A percentile compares a stretch with the other conserved stretches of the same genome.
Evolutionary conservation across 1,140 invertebrate species (phyloP).

Genomic region (Ceratina japonica): DNA sequence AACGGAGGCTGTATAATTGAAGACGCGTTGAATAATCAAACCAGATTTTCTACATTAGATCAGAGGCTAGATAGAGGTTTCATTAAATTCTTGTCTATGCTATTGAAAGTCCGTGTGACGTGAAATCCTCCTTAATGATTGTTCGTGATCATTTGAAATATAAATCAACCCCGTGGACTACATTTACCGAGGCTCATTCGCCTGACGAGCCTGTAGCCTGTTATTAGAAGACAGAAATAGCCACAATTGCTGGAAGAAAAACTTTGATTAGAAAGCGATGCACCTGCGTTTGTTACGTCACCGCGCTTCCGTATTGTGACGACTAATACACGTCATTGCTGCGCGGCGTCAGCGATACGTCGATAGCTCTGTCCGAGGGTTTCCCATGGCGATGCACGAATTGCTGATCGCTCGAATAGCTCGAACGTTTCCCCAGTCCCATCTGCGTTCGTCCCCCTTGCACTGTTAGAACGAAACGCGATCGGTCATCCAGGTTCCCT

Average conservation of each 20-base stretch:
- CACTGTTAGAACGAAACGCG: conserved; percentile 20
- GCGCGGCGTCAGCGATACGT: conserved; percentile 24
- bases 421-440: conserved; percentile 7
- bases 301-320: neutral
- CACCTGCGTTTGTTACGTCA: conserved; percentile 2
- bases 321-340: conserved; percentile 15
- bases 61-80: too few species aligned
- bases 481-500: conserved; percentile 45
- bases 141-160: too few species aligned
- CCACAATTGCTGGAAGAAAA: too few species aligned
- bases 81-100: too few species aligned
- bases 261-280: too few species aligned
- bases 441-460: conserved; percentile 24
- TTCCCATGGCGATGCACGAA: conserved; percentile 22
- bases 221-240: too few species aligned
- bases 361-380: conserved; percentile 2
- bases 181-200: too few species aligned
- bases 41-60: neutral
- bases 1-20: neutral
- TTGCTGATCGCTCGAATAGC: neutral
- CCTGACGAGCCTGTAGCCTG: too few species aligned
- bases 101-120: too few species aligned
- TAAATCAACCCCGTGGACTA: too few species aligned
- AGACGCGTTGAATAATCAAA: neutral
- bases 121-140: too few species aligned